phyloP scores from a whole-genome alignment of 2,888 invertebrate genomes.

The Oscheius onirici region DNA sequence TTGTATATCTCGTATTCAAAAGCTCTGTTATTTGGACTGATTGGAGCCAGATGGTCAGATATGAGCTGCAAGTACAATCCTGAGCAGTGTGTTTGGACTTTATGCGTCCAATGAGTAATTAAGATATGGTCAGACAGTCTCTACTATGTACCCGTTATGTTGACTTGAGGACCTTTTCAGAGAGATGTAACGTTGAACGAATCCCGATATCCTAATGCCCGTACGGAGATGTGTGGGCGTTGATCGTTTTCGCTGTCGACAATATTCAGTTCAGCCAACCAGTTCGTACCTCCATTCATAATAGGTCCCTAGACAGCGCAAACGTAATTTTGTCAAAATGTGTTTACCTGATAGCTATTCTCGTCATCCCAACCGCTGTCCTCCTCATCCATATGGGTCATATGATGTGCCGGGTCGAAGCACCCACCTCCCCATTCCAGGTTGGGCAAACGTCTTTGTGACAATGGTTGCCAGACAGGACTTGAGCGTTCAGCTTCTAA shows the following conservation, averaged over 20 bases:
- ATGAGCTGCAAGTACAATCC: constrained; percentile 15
- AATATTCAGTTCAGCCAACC: constrained; percentile 64
- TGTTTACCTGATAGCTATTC: constrained; percentile 13
- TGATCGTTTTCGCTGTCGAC: constrained; percentile 42
- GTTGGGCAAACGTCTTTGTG: constrained; percentile 49
- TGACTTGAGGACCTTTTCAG: not conserved
- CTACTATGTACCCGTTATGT: not conserved
- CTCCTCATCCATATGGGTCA: constrained; percentile 55
- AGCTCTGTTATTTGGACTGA: constrained; percentile 17
- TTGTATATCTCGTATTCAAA: constrained; percentile 27
- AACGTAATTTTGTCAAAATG: not conserved
- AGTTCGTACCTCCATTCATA: constrained; percentile 39
- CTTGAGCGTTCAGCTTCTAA: constrained; percentile 39
- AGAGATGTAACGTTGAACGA: constrained; percentile 25
- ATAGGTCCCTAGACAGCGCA: constrained; percentile 1
- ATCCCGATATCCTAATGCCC: constrained; percentile 15
- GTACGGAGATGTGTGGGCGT: constrained; percentile 13
- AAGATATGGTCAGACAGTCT: constrained; percentile 11
- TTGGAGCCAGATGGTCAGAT: constrained; percentile 6
- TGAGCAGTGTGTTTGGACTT: constrained; percentile 20
- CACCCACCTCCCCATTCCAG: constrained; percentile 46
- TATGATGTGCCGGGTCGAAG: constrained; percentile 38
- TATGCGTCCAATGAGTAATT: not conserved
- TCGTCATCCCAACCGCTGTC: constrained; percentile 61
- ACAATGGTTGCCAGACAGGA: constrained; percentile 59